Conservation (phyloP, 2,888 invertebrate species). For the Caenorhabditis sulstoni region DNA sequence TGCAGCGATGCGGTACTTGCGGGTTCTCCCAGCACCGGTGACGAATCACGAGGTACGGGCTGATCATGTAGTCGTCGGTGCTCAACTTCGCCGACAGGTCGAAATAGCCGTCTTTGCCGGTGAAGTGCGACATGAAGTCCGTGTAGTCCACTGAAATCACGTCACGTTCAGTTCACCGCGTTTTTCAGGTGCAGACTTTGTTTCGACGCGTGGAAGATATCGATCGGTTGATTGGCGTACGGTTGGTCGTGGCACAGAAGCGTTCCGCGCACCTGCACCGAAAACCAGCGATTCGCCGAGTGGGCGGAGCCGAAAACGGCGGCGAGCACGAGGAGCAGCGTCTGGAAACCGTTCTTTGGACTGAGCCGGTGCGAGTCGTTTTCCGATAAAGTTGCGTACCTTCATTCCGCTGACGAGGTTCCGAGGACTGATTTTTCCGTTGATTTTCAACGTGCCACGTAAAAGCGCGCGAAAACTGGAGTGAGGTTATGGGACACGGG, state of each 20-base stretch:
- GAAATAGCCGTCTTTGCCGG: slow-evolving; percentile 14
- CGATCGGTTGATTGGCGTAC: slow-evolving; percentile 15
- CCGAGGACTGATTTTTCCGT: too few relatives aligned
- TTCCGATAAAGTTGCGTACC: too few relatives aligned
- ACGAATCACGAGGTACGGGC: slow-evolving; percentile 29
- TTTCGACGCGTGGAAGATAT: slow-evolving; percentile 3
- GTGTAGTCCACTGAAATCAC: slow-evolving; percentile 31
- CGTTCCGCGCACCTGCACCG: slow-evolving; percentile 18
- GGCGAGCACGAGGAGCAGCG: slow-evolving; percentile 4
- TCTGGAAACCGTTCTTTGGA: neutral
- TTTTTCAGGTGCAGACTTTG: neutral
- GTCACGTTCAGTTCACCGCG: too few relatives aligned
- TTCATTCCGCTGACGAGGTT: too few relatives aligned
- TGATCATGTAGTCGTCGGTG: slow-evolving; percentile 19
- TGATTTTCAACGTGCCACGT: too few relatives aligned
- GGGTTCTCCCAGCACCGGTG: slow-evolving; percentile 28
- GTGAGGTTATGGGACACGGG: too few relatives aligned
- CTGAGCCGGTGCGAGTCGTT: too few relatives aligned
- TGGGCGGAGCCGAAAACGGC: neutral
- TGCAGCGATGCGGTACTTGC: slow-evolving; percentile 22
- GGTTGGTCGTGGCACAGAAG: slow-evolving; percentile 27
- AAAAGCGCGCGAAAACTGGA: too few relatives aligned
- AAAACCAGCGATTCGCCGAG: slow-evolving; percentile 1
- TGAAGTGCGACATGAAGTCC: slow-evolving; percentile 18
- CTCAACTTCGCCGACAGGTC: slow-evolving; percentile 11